Base-by-base conservation (phyloP, 1,140 invertebrate genomes). In the Bombus pyrosoma region DNA sequence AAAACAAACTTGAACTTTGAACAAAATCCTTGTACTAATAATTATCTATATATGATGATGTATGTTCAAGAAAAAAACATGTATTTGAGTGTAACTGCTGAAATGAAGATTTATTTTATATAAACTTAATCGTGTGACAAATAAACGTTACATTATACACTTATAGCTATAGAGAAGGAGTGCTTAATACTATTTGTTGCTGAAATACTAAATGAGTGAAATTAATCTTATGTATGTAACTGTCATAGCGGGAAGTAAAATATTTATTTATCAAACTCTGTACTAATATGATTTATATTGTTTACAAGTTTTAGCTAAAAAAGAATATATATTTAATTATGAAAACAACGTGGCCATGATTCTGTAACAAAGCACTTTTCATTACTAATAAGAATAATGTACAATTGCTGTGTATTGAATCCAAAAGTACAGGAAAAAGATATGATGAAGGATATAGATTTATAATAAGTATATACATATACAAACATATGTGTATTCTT, bases 81-180 rank as follows among this genome's bases (percentile, higher is more conserved):
- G 83, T 85, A 91, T 43, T 80, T 88, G 82, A 57, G 76, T 86
- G 71, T 87, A 90, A 86, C 47, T 85, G 74, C 73, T 90, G 64
- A 72, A 86, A 87, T 59, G 78, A 85, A 91, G 64, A 89, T 88
- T 91, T 91, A 91, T 91, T 91, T 91, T 91, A 90, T 91, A 91
- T 91, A 90, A 85, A 86, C 80, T 90, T 80, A 88, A 88, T 79
- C 81, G 69, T 88, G 76, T 88, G 88, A 91, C 86, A 91, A 91
- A 91, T 91, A 90, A 90, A 88, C 81, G 72, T 89, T 76, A 87
- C 84, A 73, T 90, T 28, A 62, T 80, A 75, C 86, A 91, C 68
- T 76, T 88, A 71, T 75, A 91, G 81, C 81, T 88, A 81, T 82
- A 87, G 57, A 83, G 32, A 69, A 53, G 69, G 77, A 86, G 73